These are phyloP conservation scores for Agonopterix heracliana DNA, from an alignment of 2,888 invertebrate genomes.

Conservation along the genomic window DNA sequence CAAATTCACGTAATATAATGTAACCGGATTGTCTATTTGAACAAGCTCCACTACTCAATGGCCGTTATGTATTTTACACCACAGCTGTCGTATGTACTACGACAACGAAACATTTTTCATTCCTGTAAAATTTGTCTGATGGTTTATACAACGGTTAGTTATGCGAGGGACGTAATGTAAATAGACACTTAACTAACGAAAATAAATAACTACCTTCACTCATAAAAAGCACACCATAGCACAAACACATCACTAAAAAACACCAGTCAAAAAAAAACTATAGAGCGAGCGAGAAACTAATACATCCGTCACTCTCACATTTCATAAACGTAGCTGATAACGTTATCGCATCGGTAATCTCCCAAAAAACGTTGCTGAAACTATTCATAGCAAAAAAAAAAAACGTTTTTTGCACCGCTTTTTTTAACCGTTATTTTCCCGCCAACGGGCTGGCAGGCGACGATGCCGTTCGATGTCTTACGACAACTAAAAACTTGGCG, in stretches of 20 bases:
- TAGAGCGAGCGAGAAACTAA: slow-evolving; percentile 26
- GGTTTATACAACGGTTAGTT: no score
- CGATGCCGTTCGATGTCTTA: slow-evolving; percentile 53
- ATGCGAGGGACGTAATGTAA: neutral
- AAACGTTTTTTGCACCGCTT: slow-evolving; percentile 32
- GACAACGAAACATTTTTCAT: no score
- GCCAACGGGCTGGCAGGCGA: slow-evolving; percentile 34
- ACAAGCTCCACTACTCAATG: no score
- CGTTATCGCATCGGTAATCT: slow-evolving; percentile 17
- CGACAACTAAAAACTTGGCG: slow-evolving; percentile 65
- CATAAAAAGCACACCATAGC: slow-evolving; percentile 27
- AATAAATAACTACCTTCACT: slow-evolving; percentile 35
- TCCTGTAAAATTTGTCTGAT: no score
- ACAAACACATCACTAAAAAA: slow-evolving; percentile 39
- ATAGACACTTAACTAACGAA: slow-evolving; percentile 14
- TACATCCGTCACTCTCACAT: slow-evolving; percentile 26
- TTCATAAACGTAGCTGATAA: slow-evolving; percentile 25
- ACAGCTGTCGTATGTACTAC: no score
- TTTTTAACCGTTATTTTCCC: slow-evolving; percentile 20
- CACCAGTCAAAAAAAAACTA: slow-evolving; percentile 26
- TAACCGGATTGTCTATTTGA: no score
- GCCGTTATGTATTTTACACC: no score
- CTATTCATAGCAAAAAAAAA: slow-evolving; percentile 24
- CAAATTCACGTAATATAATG: no score
- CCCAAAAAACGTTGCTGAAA: slow-evolving; percentile 21